These are phyloP conservation scores for Opisthocomus hoazin DNA, from an alignment of 2,113 vertebrate genomes.

Conservation along the genomic window DNA sequence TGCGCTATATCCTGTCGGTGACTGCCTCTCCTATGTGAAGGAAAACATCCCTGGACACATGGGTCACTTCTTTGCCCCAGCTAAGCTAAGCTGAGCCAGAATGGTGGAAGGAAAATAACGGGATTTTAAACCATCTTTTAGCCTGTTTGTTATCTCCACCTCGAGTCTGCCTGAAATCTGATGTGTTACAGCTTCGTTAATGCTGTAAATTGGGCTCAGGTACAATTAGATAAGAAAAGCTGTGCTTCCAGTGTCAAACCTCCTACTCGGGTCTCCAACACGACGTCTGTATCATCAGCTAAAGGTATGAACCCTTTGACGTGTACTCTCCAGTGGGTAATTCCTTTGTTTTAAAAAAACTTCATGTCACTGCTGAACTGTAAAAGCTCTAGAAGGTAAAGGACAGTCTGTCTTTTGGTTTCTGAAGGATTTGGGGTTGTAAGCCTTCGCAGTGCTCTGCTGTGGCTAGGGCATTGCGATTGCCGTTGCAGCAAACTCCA, in stretches of 20 bases:
- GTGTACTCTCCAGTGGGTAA: neutral
- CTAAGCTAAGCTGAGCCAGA: neutral
- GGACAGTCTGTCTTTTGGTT: neutral
- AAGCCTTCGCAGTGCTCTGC: neutral
- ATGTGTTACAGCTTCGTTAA: neutral
- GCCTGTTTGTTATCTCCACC: neutral
- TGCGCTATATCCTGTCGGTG: neutral
- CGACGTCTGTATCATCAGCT: neutral
- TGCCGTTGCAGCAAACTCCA: neutral
- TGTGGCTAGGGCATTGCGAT: neutral
- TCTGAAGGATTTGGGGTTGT: neutral
- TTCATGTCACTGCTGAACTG: neutral
- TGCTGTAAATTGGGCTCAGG: neutral
- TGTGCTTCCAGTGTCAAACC: neutral
- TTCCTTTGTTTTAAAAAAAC: neutral
- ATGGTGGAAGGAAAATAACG: neutral
- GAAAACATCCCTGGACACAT: neutral
- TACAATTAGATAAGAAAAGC: neutral
- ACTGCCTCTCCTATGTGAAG: neutral
- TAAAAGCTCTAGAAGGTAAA: neutral
- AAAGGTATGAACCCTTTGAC: accelerated
- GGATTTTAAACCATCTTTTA: neutral
- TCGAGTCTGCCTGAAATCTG: neutral
- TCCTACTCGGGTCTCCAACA: neutral
- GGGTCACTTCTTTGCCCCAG: neutral